A percentile compares a stretch with the other conserved stretches of the same genome.
These are phyloP conservation scores for Emydura subglobosa DNA, from an alignment of 2,113 vertebrate genomes.

Conservation along the genomic window DNA sequence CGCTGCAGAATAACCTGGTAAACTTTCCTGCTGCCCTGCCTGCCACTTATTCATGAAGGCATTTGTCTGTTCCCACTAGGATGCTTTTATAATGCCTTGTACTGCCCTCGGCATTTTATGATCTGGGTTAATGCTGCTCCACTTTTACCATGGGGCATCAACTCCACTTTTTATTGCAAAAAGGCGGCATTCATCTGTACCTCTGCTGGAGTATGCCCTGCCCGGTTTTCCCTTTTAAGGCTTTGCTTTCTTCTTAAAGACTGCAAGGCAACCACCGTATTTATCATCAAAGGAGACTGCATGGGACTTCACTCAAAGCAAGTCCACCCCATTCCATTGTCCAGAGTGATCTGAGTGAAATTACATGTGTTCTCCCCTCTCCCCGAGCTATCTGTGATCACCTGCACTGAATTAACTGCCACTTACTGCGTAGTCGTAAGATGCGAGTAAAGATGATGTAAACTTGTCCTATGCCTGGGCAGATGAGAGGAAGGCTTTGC, in stretches of 20 bases:
- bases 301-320: background rate
- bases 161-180: background rate
- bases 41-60: background rate
- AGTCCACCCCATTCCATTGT: background rate
- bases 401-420: background rate
- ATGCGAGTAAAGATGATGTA: background rate
- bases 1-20: slow-evolving; percentile 82
- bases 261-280: background rate
- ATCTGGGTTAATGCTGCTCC: accelerated
- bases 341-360: background rate
- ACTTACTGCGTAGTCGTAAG: background rate
- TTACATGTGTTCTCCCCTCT: background rate
- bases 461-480: background rate
- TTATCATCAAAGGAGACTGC: background rate
- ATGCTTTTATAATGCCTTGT: background rate
- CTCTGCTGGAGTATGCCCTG: background rate
- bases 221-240: background rate
- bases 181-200: background rate
- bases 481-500: background rate
- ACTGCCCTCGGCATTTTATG: background rate
- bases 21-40: background rate
- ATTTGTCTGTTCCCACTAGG: background rate
- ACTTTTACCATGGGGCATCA: background rate
- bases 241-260: slow-evolving; percentile 9
- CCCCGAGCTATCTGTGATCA: background rate